phyloP scores from a whole-genome alignment of 2,113 vertebrate genomes.

The Procapra przewalskii region DNA sequence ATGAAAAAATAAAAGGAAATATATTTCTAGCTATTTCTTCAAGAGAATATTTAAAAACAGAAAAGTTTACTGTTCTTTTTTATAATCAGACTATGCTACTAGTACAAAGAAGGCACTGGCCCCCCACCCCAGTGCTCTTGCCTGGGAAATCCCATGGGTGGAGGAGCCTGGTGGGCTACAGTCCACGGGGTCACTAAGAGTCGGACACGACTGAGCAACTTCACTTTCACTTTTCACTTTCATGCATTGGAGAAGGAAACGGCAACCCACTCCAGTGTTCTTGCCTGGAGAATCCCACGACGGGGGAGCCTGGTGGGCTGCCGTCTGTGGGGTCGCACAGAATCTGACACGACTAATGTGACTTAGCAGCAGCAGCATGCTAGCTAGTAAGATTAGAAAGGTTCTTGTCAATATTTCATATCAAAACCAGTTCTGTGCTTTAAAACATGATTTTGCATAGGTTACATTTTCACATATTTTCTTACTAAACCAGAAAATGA shows the following conservation, averaged over 20 bases:
- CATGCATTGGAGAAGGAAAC: no score
- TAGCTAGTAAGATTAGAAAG: background rate
- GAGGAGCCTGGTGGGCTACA: no score
- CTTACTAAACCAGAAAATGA: constrained; percentile 48
- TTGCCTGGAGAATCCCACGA: no score
- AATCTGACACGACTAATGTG: fast-evolving
- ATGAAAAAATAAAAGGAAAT: background rate
- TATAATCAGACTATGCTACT: background rate
- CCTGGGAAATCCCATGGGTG: no score
- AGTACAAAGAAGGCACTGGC: background rate
- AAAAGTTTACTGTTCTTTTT: background rate
- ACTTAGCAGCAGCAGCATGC: background rate
- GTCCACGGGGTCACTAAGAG: no score
- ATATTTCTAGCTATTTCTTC: background rate
- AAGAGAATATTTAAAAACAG: background rate
- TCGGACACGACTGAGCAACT: fast-evolving
- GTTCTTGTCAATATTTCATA: background rate
- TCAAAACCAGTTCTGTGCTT: background rate
- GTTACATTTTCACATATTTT: constrained; percentile 29
- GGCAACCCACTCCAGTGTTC: no score
- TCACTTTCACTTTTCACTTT: no score
- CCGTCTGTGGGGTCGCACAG: no score
- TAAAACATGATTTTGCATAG: constrained; percentile 48
- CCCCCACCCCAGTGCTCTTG: no score
- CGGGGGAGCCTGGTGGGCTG: no score